Conservation (phyloP, 2,113 vertebrate species). For the Xenus cinereus region DNA sequence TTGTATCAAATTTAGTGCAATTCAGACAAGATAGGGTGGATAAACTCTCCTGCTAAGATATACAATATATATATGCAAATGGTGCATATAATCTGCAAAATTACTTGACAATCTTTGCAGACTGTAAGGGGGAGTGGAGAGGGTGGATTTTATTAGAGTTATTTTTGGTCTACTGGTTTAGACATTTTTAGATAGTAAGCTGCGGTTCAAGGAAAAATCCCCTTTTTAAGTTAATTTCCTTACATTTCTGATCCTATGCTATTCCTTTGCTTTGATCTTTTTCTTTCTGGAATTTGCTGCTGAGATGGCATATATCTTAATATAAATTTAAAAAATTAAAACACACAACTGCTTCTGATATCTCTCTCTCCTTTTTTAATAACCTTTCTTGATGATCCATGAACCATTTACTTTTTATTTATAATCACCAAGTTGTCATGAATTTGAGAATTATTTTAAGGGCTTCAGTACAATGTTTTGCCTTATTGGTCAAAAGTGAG, state of each 20-base stretch:
- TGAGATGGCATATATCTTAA: neutral
- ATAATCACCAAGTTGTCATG: neutral
- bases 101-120: neutral
- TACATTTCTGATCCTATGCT: neutral
- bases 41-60: neutral
- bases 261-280: neutral
- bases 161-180: neutral
- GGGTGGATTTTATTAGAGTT: neutral
- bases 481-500: neutral
- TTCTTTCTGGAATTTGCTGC: neutral
- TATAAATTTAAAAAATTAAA: neutral
- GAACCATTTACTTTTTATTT: neutral
- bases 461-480: neutral
- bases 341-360: neutral
- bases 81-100: neutral
- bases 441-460: neutral
- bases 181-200: neutral
- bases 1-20: neutral
- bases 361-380: neutral
- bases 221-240: neutral
- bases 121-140: neutral
- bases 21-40: neutral
- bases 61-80: neutral
- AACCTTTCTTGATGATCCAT: neutral
- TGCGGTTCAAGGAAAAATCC: neutral